phyloP scores from a whole-genome alignment of 2,797 vertebrate species.

The Orestias chungarensis region DNA sequence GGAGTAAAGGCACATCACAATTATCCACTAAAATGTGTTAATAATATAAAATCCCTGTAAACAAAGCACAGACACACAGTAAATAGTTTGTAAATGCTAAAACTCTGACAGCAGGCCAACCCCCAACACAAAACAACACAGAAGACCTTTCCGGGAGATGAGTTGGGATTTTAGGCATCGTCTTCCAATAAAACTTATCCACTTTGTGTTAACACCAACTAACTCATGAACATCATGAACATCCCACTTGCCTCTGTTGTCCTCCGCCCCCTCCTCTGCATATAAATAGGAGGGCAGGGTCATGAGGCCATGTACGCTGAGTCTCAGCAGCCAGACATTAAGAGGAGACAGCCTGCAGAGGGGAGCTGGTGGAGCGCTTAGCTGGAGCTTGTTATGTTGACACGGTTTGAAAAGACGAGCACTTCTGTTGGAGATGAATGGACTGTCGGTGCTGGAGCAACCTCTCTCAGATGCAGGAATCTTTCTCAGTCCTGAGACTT shows the following conservation, averaged over 20 bases:
- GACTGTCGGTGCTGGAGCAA: slow-evolving; percentile 30
- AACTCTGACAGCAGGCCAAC: neutral
- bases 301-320: slow-evolving; percentile 36
- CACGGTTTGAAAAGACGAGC: neutral
- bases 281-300: slow-evolving; percentile 63
- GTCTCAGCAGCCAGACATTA: slow-evolving; percentile 33
- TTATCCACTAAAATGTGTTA: neutral
- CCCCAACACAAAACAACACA: neutral
- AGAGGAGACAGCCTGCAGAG: slow-evolving; percentile 34
- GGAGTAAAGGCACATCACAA: neutral
- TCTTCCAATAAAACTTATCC: neutral
- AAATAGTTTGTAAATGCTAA: neutral
- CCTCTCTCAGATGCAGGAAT: slow-evolving; percentile 38
- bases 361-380: slow-evolving; percentile 29
- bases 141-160: neutral
- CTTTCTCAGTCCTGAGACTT: slow-evolving; percentile 25
- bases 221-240: slow-evolving; percentile 38
- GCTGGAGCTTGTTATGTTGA: slow-evolving; percentile 26
- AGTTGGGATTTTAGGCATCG: neutral
- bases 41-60: neutral
- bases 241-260: slow-evolving; percentile 32
- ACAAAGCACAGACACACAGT: neutral
- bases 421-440: slow-evolving; percentile 55
- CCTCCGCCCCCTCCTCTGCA: slow-evolving; percentile 43
- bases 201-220: slow-evolving; percentile 9